Evolutionary conservation across 2,113 vertebrate genomes (phyloP).

Genomic region (Phocoena phocoena): DNA sequence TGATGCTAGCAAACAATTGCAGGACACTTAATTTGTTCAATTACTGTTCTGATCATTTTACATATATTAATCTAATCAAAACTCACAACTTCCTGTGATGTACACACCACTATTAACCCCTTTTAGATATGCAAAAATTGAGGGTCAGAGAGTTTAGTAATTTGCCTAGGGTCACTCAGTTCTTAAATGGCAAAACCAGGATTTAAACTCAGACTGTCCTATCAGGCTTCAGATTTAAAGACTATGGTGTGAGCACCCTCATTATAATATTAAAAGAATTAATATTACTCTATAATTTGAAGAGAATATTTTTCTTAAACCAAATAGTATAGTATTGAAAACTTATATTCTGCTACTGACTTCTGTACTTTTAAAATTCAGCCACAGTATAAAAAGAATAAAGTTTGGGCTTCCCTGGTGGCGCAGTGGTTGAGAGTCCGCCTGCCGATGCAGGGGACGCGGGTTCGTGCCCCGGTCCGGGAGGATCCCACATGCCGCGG

Average conservation of each 20-base stretch:
- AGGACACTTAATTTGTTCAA: not conserved
- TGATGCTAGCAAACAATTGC: not conserved
- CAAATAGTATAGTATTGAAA: not conserved
- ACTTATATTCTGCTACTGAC: not conserved
- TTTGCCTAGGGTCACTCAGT: not conserved
- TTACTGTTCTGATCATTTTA: not conserved
- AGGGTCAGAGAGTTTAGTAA: not conserved
- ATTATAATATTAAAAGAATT: not conserved
- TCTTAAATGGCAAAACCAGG: not conserved
- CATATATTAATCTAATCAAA: not conserved
- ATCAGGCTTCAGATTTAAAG: not conserved
- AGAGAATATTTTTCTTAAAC: constrained; percentile 2
- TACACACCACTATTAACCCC: not conserved
- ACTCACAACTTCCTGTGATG: not conserved
- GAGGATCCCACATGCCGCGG: too few species aligned
- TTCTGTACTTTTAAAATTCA: not conserved
- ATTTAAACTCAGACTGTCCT: not conserved
- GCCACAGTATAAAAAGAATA: not conserved
- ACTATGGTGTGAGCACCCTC: not conserved
- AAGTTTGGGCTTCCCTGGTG: not conserved
- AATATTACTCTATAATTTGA: not conserved
- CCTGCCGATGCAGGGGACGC: too few species aligned
- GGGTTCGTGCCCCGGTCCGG: too few species aligned
- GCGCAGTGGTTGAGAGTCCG: too few species aligned
- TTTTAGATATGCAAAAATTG: not conserved